Evolutionary conservation across 2,888 invertebrate genomes (phyloP).

Genomic region (Philereme transversata): DNA sequence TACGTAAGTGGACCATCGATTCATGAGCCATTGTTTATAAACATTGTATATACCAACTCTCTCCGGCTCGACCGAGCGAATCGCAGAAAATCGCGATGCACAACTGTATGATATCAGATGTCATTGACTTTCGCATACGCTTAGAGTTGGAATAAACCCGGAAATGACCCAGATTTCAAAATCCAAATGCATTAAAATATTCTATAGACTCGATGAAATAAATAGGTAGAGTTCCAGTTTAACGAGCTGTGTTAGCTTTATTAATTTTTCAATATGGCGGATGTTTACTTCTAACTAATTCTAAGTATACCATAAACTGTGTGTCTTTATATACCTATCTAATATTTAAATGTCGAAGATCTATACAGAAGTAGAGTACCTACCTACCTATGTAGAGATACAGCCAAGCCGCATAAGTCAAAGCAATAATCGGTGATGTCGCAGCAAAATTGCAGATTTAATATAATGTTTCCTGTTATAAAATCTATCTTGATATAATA

Average conservation of each 20-base stretch:
- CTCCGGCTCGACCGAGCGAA: constrained; percentile 41
- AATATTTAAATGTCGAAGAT: no score
- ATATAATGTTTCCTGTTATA: not conserved
- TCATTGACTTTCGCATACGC: constrained; percentile 48
- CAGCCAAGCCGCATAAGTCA: no score
- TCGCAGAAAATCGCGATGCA: constrained; percentile 45
- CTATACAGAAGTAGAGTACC: no score
- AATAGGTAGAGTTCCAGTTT: no score
- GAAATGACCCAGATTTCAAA: constrained; percentile 13
- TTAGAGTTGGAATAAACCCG: constrained; percentile 12
- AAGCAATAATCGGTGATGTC: not conserved
- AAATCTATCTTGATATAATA: not conserved
- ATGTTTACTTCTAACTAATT: no score
- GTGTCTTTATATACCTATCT: no score
- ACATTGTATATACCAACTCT: constrained; percentile 49
- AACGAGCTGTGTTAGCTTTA: no score
- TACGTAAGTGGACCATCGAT: constrained; percentile 37
- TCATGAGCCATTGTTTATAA: constrained; percentile 63
- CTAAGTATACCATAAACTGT: no score
- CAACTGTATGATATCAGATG: constrained; percentile 44
- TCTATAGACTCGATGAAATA: no score
- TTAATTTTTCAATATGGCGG: no score
- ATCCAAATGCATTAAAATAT: not conserved
- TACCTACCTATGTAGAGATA: no score
- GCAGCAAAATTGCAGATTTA: not conserved